Conservation (phyloP, 1,140 invertebrate genomes). For the Pogonomyrmex californicus region DNA sequence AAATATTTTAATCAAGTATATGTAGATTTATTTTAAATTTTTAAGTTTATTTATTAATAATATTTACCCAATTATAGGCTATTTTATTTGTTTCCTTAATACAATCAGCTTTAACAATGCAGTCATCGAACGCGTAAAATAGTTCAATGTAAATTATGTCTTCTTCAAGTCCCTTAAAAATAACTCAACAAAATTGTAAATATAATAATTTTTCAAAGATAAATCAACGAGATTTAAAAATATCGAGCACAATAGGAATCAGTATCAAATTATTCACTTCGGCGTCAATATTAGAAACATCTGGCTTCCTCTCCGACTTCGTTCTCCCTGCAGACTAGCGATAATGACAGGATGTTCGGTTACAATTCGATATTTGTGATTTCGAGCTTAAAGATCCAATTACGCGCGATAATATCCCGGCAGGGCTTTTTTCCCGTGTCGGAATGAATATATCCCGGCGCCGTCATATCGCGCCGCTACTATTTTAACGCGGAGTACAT, state of each 20-base stretch:
- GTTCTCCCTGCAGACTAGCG: background rate
- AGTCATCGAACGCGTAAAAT: background rate
- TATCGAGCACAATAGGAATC: background rate
- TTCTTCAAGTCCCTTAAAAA: background rate
- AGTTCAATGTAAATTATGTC: background rate
- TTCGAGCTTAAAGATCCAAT: conserved; percentile 34
- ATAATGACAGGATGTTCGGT: conserved; percentile 23
- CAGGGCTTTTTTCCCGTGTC: conserved; percentile 7
- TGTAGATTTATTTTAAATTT: background rate
- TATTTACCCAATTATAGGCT: background rate
- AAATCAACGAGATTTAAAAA: background rate
- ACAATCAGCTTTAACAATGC: background rate
- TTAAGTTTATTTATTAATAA: conserved; percentile 5
- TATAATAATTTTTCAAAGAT: background rate
- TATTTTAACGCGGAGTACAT: conserved; percentile 76
- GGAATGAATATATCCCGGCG: conserved; percentile 47
- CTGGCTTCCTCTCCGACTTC: too few relatives aligned
- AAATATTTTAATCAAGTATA: background rate
- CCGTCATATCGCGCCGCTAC: conserved; percentile 71
- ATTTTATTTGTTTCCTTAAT: background rate
- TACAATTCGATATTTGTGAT: conserved; percentile 34
- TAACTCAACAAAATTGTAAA: background rate
- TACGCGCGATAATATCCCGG: conserved; percentile 47
- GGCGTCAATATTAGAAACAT: background rate
- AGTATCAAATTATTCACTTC: background rate